Conservation (phyloP, 2,113 vertebrate species). For the Leucopsar rothschildi region DNA sequence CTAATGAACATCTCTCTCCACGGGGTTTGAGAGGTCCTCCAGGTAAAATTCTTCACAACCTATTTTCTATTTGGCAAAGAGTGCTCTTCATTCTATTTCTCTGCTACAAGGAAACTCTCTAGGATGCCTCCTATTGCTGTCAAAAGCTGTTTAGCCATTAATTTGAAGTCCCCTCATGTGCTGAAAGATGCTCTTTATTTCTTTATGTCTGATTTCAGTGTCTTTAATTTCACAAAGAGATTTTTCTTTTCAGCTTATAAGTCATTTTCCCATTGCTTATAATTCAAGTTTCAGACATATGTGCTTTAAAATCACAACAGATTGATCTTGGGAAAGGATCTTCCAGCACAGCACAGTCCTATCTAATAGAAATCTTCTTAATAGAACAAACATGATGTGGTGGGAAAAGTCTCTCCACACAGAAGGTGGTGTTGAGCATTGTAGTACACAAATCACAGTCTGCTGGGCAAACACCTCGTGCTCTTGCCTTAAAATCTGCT, state of each 20-base stretch:
- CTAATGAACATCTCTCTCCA: neutral
- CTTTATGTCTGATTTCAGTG: fast-evolving
- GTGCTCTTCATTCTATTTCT: neutral
- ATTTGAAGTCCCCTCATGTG: neutral
- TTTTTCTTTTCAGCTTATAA: neutral
- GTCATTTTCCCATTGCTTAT: neutral
- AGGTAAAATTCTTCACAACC: neutral
- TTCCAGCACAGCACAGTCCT: neutral
- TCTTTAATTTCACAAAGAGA: neutral
- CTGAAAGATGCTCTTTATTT: neutral
- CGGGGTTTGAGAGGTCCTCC: neutral
- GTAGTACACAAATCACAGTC: neutral
- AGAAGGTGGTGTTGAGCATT: neutral
- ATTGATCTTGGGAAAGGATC: neutral
- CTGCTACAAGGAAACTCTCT: neutral
- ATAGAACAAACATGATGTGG: neutral
- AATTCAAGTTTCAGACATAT: neutral
- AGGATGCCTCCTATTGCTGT: neutral
- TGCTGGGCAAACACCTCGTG: neutral
- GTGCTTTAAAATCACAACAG: neutral
- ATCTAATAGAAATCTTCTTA: neutral
- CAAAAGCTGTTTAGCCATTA: neutral
- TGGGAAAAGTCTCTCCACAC: neutral
- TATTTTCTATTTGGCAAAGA: neutral
- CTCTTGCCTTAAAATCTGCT: neutral